phyloP scores from a whole-genome alignment of 2,797 vertebrate genomes.

The Arvicola amphibius region DNA sequence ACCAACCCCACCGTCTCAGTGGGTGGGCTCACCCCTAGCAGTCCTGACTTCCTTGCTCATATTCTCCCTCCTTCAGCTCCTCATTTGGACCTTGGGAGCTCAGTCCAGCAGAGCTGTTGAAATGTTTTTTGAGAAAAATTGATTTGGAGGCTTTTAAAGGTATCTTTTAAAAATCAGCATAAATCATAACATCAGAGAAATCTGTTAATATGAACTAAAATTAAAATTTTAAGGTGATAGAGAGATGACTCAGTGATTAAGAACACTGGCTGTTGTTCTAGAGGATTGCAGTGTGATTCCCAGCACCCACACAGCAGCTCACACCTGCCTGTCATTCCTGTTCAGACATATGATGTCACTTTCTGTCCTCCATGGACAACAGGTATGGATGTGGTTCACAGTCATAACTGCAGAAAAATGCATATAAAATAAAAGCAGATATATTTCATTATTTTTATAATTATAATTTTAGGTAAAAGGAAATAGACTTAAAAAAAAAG shows the following conservation, averaged over 20 bases:
- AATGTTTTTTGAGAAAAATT: conserved; percentile 64
- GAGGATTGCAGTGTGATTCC: background rate
- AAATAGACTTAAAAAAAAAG: conserved; percentile 6
- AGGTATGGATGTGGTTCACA: background rate
- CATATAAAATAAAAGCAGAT: too few species aligned
- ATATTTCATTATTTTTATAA: background rate
- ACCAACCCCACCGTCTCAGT: too few species aligned
- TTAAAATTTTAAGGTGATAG: background rate
- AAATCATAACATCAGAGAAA: conserved; percentile 28
- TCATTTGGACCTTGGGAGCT: too few species aligned
- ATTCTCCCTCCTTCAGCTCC: too few species aligned
- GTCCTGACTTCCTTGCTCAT: too few species aligned
- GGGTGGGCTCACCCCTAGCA: too few species aligned
- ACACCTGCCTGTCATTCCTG: background rate
- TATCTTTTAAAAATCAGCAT: conserved; percentile 63
- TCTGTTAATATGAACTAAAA: conserved; percentile 42
- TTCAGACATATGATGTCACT: background rate
- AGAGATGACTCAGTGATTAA: background rate
- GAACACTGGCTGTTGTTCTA: background rate
- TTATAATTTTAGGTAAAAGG: conserved; percentile 15
- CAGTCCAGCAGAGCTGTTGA: too few species aligned
- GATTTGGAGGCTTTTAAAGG: conserved; percentile 42
- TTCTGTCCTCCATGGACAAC: background rate
- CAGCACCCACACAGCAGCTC: too few species aligned
- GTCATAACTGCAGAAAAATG: background rate